Conservation (phyloP, 2,888 invertebrate genomes). For the Archaeoteleia sp. region DNA sequence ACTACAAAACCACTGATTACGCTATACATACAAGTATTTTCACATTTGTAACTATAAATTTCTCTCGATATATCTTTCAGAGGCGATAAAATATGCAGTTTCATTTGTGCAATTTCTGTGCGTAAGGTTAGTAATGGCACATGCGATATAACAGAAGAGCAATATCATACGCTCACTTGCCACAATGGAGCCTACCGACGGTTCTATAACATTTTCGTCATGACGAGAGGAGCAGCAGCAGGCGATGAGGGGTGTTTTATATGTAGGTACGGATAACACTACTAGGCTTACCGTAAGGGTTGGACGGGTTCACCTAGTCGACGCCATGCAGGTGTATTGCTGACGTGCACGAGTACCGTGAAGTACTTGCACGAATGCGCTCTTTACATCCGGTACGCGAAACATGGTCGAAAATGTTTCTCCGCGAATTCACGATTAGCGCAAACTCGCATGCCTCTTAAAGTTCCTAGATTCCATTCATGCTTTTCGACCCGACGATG, state of each 20-base stretch:
- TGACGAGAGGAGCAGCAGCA: slow-evolving; percentile 39
- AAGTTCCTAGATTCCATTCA: slow-evolving; percentile 18
- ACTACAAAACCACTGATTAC: too few relatives aligned
- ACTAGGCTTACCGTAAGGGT: slow-evolving; percentile 33
- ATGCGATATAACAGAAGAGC: slow-evolving; percentile 8
- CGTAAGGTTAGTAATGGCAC: background rate
- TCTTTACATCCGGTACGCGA: slow-evolving; percentile 35
- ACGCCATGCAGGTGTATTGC: slow-evolving; percentile 44
- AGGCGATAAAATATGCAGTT: too few relatives aligned
- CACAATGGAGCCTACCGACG: slow-evolving; percentile 44
- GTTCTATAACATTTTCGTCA: slow-evolving; percentile 47
- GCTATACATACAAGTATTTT: too few relatives aligned
- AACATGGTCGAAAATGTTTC: slow-evolving; percentile 40
- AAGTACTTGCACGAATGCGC: slow-evolving; percentile 42
- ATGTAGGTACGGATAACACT: slow-evolving; percentile 45
- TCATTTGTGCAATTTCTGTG: too few relatives aligned
- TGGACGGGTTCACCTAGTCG: slow-evolving; percentile 33
- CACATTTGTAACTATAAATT: too few relatives aligned
- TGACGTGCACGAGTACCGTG: slow-evolving; percentile 43
- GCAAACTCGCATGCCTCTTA: slow-evolving; percentile 20
- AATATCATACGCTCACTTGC: slow-evolving; percentile 34
- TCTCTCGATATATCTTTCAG: too few relatives aligned
- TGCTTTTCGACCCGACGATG: slow-evolving; percentile 3
- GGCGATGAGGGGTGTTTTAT: slow-evolving; percentile 42
- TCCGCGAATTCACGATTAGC: slow-evolving; percentile 32